Evolutionary conservation across 2,888 invertebrate species (phyloP), one percentile per base, ranked within the genome.

Genomic region (Diarsia dahlii): DNA sequence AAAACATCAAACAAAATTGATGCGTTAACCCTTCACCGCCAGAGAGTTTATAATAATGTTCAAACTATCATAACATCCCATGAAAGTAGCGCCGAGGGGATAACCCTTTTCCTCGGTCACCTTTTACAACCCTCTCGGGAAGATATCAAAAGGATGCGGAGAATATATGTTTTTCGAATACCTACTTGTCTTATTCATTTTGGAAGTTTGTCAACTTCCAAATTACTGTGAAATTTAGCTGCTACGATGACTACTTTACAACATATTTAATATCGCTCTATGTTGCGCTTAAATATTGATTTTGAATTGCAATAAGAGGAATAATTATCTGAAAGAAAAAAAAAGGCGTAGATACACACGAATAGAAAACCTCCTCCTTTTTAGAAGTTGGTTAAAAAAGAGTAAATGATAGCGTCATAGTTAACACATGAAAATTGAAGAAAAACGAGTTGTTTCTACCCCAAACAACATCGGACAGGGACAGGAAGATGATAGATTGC

Each of bases 91-190:
- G 62, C 52, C 58, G n/a, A 46, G 83, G 60, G 81, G 39, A 70
- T 69, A 63, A 81, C 74, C 81, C 74, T 83, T 78, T 82, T 78
- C 73, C 45, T 82, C 78, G 72, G 79, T 60, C 54, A 82, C 66
- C 67, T 56, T 73, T 80, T 78, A 78, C 64, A 60, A 68, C 64
- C 18, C 64, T n/a, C 71, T 3, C 2, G 60, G 45, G 65, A 70
- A 18, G 54, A 20, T 52, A n/a, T 52, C 39, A n/a, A 48, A 63
- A 23, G 50, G 45, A 34, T 34, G n/a, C 39, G 18, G 60, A 20
- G 39, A 9, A 20, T 54, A n/a, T 60, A 20, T 60, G 34, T 60
- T 60, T 60, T 18, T 34, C 34, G 34, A 34, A 60, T 58, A 56
- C 23, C n/a, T 2, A 23, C 28, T 28, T 28, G 28, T 28, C 28